These are phyloP conservation scores for Sinhomidia bicolor DNA, from an alignment of 2,888 invertebrate genomes.

Conservation along the genomic window DNA sequence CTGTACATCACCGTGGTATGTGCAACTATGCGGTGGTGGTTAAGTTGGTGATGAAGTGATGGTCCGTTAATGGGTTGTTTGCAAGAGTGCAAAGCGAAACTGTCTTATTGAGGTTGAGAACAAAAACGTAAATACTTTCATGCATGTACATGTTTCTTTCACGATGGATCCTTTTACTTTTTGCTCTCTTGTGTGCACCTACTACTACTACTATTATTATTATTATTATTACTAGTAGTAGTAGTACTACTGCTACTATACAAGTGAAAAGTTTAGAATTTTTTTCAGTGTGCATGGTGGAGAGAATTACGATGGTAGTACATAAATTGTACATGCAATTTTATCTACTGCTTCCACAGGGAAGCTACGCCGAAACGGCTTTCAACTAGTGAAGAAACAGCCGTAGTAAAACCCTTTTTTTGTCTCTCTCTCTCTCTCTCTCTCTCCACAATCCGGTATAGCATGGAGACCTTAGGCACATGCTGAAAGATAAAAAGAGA, in stretches of 20 bases:
- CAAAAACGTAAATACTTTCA: not conserved
- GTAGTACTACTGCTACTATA: too few relatives aligned
- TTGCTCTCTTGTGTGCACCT: not conserved
- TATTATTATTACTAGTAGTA: too few relatives aligned
- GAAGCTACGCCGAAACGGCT: not conserved
- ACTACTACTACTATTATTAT: not conserved
- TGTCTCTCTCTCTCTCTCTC: too few relatives aligned
- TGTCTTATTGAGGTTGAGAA: not conserved
- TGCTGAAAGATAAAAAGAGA: not conserved
- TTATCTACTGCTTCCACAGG: not conserved
- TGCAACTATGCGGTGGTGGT: too few relatives aligned
- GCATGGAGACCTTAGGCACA: not conserved
- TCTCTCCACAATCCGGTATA: too few relatives aligned
- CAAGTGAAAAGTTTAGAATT: too few relatives aligned
- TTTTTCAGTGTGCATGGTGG: not conserved
- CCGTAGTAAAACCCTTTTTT: not conserved
- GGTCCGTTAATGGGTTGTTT: conserved; percentile 28
- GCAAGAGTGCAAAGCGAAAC: not conserved
- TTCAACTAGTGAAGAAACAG: not conserved
- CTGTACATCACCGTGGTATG: too few relatives aligned
- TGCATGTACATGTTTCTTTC: too few relatives aligned
- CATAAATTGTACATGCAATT: conserved; percentile 1
- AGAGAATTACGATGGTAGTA: not conserved
- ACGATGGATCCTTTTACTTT: too few relatives aligned
- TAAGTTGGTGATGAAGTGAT: conserved; percentile 4